A percentile compares a stretch with the other conserved stretches of the same genome.
phyloP scores from a whole-genome alignment of 2,888 invertebrate species.

The Stenoptilia bipunctidactyla region DNA sequence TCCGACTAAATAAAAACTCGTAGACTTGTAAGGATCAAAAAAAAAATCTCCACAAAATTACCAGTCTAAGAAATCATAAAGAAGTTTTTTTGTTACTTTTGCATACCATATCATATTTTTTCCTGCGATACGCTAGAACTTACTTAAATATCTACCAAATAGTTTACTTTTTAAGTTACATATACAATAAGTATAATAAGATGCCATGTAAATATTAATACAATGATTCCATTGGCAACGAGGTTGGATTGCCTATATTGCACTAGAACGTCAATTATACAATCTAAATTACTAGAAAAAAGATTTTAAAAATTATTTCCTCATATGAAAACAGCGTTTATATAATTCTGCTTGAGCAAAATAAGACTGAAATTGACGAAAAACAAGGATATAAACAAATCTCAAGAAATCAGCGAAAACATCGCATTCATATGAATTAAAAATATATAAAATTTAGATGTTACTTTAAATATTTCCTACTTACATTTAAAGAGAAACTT shows the following conservation, averaged over 20 bases:
- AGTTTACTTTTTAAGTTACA: slow-evolving; percentile 49
- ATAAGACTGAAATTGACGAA: too few relatives aligned
- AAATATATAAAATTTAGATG: slow-evolving; percentile 33
- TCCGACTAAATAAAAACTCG: slow-evolving; percentile 20
- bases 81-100: slow-evolving; percentile 17
- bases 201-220: slow-evolving; percentile 46
- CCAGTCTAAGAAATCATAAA: slow-evolving; percentile 26
- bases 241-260: slow-evolving; percentile 20
- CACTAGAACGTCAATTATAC: slow-evolving; percentile 10
- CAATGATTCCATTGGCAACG: slow-evolving; percentile 27
- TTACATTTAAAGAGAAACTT: slow-evolving; percentile 54
- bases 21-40: slow-evolving; percentile 19
- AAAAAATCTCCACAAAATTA: slow-evolving; percentile 24
- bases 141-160: slow-evolving; percentile 60
- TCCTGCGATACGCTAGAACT: slow-evolving; percentile 42
- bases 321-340: too few relatives aligned
- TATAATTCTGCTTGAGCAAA: too few relatives aligned
- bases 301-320: too few relatives aligned
- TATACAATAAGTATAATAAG: slow-evolving; percentile 44
- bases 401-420: not conserved
- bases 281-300: not conserved
- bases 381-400: not conserved
- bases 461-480: slow-evolving; percentile 50
- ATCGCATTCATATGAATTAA: slow-evolving; percentile 23
- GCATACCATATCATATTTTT: slow-evolving; percentile 11